Conservation (phyloP, 2,888 invertebrate genomes). For the Macrosiphum euphorbiae region DNA sequence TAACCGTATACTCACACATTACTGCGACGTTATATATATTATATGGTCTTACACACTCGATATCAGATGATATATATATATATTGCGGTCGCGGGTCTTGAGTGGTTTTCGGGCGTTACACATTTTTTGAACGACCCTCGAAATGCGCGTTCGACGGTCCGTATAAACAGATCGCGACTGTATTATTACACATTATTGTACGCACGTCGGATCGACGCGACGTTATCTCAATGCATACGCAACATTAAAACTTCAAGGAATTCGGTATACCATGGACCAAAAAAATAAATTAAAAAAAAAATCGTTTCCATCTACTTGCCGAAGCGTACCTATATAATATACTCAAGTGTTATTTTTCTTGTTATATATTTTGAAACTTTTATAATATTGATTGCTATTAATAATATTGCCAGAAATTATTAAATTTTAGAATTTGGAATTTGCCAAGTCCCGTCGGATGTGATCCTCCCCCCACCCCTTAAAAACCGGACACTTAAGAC, state of each 20-base stretch:
- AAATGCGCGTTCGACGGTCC: not conserved
- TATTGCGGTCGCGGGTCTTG: constrained; percentile 25
- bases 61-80: not conserved
- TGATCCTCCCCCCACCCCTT: no score
- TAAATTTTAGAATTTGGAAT: no score
- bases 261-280: not conserved
- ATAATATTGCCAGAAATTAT: no score
- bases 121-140: constrained; percentile 6
- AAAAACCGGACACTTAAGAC: no score
- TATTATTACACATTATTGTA: not conserved
- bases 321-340: no score
- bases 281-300: not conserved
- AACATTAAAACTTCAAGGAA: not conserved
- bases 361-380: no score
- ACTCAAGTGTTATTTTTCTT: no score
- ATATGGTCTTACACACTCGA: constrained; percentile 5
- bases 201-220: not conserved
- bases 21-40: not conserved
- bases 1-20: not conserved
- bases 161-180: not conserved
- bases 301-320: not conserved
- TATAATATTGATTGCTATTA: no score
- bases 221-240: not conserved
- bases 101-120: constrained; percentile 56
- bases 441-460: no score